Evolutionary conservation across 2,797 vertebrate genomes (phyloP), one percentile per base, ranked within the genome.

Genomic region (Anas bahamensis): DNA sequence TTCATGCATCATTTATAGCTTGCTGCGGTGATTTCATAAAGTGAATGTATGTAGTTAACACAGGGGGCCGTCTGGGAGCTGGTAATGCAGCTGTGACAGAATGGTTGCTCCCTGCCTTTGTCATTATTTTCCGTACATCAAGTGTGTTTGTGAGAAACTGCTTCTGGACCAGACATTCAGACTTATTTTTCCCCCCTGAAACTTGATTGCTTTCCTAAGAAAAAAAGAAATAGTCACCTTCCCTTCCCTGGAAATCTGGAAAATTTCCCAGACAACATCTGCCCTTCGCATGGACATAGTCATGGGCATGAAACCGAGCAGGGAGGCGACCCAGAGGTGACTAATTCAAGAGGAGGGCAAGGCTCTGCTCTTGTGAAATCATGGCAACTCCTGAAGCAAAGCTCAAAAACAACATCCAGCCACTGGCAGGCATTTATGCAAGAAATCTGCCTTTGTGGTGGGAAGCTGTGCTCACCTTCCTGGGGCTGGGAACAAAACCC

Each of bases 1-100:
- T 97, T 95, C 96, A 95, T 97, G 95, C 96, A 97, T 94, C 94
- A 96, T 95, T 96, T 95, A 95, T 95, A 83, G 93, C 94, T 96
- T 83, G 83, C 95, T 93, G 94, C 1, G 29, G 88, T 87, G 95
- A 94, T 95, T 95, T 95, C 74, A 72, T 95, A 69, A 93, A 93
- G 94, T 61, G 90, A 89, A 71, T 94, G 92, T 89, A 39, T 83
- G 87, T 86, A 72, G 88, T 76, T 95, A 89, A 89, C 0, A 7
- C 74, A 57, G 90, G 92, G 80, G 92, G 70, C 88, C 41, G 84
- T 64, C 90, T 92, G 94, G 73, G 66, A 86, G 85, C 79, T 1
- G 21, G 70, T 81, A 59, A 37, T 60, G 86, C 95, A 95, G 90
- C 94, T 95, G 89, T 90, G 94, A 66, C 76, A 91, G 93, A 89